Evolutionary conservation across 2,888 invertebrate genomes (phyloP).

Genomic region (Eristalinus aeneus): DNA sequence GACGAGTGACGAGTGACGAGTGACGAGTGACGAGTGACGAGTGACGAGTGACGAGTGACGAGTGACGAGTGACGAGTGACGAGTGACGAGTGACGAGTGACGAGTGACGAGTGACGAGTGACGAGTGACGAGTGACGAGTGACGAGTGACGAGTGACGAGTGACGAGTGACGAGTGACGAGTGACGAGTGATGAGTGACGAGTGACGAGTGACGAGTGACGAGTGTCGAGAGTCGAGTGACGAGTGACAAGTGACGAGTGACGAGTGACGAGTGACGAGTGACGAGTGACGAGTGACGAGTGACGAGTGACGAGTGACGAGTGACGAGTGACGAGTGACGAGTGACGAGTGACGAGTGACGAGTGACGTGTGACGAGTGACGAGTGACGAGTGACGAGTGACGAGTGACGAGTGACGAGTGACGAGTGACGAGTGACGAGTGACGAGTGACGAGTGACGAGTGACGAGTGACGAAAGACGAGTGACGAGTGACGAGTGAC

Average conservation of each 20-base stretch:
- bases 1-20: neutral
- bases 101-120: neutral
- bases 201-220: neutral
- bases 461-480: too few species aligned
- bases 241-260: neutral
- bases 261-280: neutral
- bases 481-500: too few species aligned
- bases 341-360: neutral
- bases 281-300: neutral
- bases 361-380: neutral
- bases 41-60: neutral
- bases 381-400: neutral
- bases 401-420: neutral
- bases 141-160: neutral
- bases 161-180: neutral
- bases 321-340: too few species aligned
- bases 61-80: too few species aligned
- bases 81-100: neutral
- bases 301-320: too few species aligned
- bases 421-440: too few species aligned
- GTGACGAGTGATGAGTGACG: neutral
- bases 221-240: neutral
- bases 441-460: too few species aligned
- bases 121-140: neutral
- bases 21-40: neutral